Evolutionary conservation across 2,888 invertebrate genomes (phyloP).

Genomic region (Spicauda simplicius): DNA sequence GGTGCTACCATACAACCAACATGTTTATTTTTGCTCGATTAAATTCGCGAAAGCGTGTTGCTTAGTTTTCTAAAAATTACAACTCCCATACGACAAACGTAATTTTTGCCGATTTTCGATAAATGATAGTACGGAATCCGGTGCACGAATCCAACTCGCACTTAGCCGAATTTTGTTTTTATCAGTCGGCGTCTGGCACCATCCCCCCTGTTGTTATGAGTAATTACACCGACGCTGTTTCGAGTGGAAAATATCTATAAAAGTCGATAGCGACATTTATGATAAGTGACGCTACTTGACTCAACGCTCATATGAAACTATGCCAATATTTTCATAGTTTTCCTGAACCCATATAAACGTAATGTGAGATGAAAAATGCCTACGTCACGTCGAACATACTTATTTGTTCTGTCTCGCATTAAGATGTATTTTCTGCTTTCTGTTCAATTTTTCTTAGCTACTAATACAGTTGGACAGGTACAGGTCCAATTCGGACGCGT

Average conservation of each 20-base stretch:
- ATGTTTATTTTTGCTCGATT: no score
- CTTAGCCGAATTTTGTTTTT: no score
- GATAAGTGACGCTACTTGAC: conserved; percentile 1
- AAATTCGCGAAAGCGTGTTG: no score
- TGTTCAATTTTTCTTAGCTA: not conserved
- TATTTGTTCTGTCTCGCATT: not conserved
- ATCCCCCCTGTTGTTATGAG: conserved; percentile 16
- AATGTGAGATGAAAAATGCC: not conserved
- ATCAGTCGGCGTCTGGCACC: conserved; percentile 36
- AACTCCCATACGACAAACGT: no score
- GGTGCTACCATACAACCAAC: no score
- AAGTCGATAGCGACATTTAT: conserved; percentile 1
- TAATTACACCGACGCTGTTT: conserved; percentile 13
- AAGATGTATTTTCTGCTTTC: not conserved
- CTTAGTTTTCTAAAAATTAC: no score
- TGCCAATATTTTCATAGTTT: not conserved
- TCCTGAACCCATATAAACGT: not conserved
- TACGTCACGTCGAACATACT: not conserved
- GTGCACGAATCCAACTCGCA: no score
- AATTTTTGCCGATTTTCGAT: no score
- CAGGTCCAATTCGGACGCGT: no score
- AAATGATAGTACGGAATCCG: no score
- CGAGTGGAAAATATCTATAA: conserved; percentile 5
- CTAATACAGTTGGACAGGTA: no score
- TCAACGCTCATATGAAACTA: not conserved